Evolutionary conservation across 2,888 invertebrate species (phyloP), one percentile per base, ranked within the genome.

Genomic region (Drosophila kuntzei): DNA sequence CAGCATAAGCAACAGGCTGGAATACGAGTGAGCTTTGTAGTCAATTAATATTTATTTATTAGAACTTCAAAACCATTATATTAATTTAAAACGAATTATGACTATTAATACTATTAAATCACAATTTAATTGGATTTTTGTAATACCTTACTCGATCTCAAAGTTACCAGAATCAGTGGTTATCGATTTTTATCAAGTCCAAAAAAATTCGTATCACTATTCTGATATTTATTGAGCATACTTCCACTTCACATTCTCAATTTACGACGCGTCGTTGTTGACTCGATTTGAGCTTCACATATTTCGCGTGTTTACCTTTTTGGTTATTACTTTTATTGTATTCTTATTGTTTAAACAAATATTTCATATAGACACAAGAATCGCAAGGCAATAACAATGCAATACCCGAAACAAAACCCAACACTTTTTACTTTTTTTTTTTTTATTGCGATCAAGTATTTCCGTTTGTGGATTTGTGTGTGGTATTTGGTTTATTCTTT

Each of bases 381-480:
- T 25, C 25, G 27, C 27, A 27, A 54, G 50, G 36, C 62, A 63
- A 60, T 50, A 66, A 74, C 73, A 82, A 76, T 64, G 59, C 64
- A 34, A 61, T 65, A 58, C n/a, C 43, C 50, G 64, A 50, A 71
- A 67, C 64, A 74, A 71, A 71, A 51, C 16, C 11, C 34, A 34
- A 41, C 41, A 41, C 49, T 57, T 69, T 59, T 18, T 57, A 29
- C 9, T 61, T 53, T n/a, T n/a, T n/a, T n/a, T 9, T 53, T 11
- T 49, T 75, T 70, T 59, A 20, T 53, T 65, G 49, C 70, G 51
- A 71, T 54, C 37, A 41, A 53, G 57, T 63, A 71, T 78, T 80
- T 80, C 70, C 71, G 75, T 75, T 76, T 68, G 76, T 53, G 27
- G n/a, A 50, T 72, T 72, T 71, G 50, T 65, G 46, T 59, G 39